Percentiles rank a stretch among this genome's conserved stretches.
Conservation (phyloP, 2,797 vertebrate genomes). For the Pitangus sulphuratus region DNA sequence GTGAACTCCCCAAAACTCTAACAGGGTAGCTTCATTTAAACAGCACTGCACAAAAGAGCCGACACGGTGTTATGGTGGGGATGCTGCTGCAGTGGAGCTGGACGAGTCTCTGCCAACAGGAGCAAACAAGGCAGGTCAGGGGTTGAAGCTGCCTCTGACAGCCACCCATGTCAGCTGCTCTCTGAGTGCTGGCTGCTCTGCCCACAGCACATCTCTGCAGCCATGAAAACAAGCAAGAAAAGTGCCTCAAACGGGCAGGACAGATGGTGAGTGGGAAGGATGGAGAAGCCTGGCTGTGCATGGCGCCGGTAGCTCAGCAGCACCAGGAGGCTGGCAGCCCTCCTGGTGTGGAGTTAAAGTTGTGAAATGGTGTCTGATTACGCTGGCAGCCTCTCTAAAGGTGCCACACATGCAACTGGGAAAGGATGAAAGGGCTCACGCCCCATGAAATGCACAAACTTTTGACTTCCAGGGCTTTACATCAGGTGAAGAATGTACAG, state of each 20-base stretch:
- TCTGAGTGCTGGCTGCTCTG: fast-evolving
- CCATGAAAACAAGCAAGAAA: neutral
- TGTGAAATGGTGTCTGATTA: neutral
- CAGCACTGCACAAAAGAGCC: neutral
- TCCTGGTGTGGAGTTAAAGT: neutral
- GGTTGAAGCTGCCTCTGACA: neutral
- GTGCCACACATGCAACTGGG: fast-evolving
- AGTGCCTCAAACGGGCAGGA: neutral
- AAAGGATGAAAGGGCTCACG: neutral
- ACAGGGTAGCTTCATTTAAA: fast-evolving
- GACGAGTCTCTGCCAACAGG: neutral
- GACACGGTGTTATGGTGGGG: fast-evolving
- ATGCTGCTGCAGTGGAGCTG: neutral
- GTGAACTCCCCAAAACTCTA: neutral
- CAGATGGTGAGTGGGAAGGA: constrained; percentile 15
- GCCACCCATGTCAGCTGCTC: neutral
- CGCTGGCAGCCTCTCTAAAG: neutral
- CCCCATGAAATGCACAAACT: neutral
- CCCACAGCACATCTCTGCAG: neutral
- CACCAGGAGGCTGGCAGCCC: neutral
- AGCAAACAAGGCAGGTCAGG: neutral
- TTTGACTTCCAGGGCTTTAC: neutral
- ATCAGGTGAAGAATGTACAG: neutral
- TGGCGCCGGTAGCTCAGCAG: neutral
- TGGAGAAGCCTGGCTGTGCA: neutral